Conservation (phyloP, 2,113 vertebrate genomes). For the Monopterus albus region DNA sequence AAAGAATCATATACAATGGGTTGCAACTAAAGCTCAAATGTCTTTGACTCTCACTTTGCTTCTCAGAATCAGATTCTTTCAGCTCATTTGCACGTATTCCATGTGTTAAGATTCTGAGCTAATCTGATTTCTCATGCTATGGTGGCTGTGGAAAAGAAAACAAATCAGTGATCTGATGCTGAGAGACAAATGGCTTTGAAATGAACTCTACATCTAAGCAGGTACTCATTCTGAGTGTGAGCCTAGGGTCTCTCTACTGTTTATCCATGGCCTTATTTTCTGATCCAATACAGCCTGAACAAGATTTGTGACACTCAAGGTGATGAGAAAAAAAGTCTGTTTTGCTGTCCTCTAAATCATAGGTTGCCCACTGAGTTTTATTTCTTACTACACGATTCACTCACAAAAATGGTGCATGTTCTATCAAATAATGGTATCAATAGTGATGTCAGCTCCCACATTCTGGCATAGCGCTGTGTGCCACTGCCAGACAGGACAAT, state of each 20-base stretch:
- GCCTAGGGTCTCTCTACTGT: neutral
- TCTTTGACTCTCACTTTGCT: constrained; percentile 13
- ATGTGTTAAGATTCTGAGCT: constrained; percentile 40
- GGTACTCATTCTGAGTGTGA: constrained; percentile 11
- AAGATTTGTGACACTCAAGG: constrained; percentile 1
- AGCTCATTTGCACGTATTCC: constrained; percentile 46
- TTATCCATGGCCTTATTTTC: constrained; percentile 16
- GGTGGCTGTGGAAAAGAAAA: constrained; percentile 48
- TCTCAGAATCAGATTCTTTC: constrained; percentile 47
- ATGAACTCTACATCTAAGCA: constrained; percentile 31
- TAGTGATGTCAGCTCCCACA: constrained; percentile 35
- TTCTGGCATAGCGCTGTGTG: constrained; percentile 13
- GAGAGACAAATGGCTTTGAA: constrained; percentile 40
- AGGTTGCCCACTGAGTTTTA: neutral
- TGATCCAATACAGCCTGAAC: neutral
- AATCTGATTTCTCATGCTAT: constrained; percentile 55
- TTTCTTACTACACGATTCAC: constrained; percentile 8
- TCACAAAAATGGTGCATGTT: constrained; percentile 28
- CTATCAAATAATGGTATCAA: constrained; percentile 36
- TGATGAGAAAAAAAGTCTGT: neutral
- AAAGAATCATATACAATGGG: constrained; percentile 10
- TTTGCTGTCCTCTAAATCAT: constrained; percentile 11
- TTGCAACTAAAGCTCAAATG: constrained; percentile 22
- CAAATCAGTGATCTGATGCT: constrained; percentile 50
- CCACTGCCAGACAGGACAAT: constrained; percentile 62